Evolutionary conservation across 2,888 invertebrate species (phyloP), one percentile per base, ranked within the genome.

Genomic region (Linyphia triangularis): DNA sequence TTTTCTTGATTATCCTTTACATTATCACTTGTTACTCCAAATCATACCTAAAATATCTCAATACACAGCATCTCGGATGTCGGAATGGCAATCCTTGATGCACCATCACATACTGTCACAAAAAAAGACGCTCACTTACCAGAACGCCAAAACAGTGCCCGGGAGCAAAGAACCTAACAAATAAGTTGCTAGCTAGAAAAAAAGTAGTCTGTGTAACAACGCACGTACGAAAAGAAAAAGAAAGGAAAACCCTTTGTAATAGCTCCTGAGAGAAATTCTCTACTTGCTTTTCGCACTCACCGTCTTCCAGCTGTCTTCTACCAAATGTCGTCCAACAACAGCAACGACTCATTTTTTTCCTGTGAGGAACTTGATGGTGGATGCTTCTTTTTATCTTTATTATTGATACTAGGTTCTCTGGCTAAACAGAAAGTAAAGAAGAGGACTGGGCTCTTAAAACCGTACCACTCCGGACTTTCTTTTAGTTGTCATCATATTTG

Each of bases 201-300:
- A 59, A 28, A 43, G 19, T 0, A 59, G 73, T 73, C 33, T 9
- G 10, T 69, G 65, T 51, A 43, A 70, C 43, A 33, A 73, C 30
- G 73, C 59, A 73, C 57, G 59, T 57, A 51, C 57, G 59, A 26
- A 73, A 57, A 26, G 57, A 73, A 67, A 30, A 73, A 73, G 73
- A 30, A 57, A 59, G 26, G 19, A 67, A 67, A 63, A 26, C 7
- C 43, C 19, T 28, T 57, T 30, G 30, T 30, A 73, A 73, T 73
- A 57, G 57, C 6, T 73, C 73, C 57, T 43, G 57, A 70, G 70
- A 73, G 33, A 57, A 33, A 73, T n/a, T n/a, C 72, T 57, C 28
- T 57, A 30, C 72, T 72, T 73, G 72, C 72, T 73, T 51, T 70
- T 70, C 43, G 70, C 43, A 43, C 70, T 43, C 24, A 19, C n/a